These are phyloP conservation scores for Chlorops oryzae DNA, from an alignment of 1,140 invertebrate species.

Conservation along the genomic window DNA sequence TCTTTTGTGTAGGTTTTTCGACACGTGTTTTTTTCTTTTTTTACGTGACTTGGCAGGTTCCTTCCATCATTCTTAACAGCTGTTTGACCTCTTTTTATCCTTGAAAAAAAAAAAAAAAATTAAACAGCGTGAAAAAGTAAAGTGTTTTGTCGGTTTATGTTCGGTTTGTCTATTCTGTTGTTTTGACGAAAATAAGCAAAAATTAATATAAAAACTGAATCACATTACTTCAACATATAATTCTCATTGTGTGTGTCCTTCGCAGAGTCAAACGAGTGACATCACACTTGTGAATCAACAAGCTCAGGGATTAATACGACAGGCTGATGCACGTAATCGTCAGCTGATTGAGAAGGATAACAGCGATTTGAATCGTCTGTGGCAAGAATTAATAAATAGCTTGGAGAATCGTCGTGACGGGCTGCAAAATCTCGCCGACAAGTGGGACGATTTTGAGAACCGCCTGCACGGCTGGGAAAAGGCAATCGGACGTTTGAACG, in stretches of 20 bases:
- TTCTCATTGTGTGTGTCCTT: constrained; percentile 13
- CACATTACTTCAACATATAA: not conserved
- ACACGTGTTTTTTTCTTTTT: too few species aligned
- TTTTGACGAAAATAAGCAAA: not conserved
- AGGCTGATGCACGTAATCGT: constrained; percentile 60
- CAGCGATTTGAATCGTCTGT: constrained; percentile 61
- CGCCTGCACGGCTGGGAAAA: constrained; percentile 60
- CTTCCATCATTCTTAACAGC: too few species aligned
- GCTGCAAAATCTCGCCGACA: constrained; percentile 60
- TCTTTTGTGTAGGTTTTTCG: too few species aligned
- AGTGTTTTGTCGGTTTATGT: too few species aligned
- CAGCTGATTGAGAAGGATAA: constrained; percentile 58
- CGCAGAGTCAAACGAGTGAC: constrained; percentile 42
- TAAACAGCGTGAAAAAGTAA: too few species aligned
- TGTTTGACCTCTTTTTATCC: too few species aligned
- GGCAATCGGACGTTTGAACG: constrained; percentile 57
- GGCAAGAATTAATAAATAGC: constrained; percentile 65
- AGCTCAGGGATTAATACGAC: constrained; percentile 56
- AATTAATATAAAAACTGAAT: not conserved
- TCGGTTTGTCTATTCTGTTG: too few species aligned
- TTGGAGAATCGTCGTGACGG: constrained; percentile 61
- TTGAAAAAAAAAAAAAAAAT: too few species aligned
- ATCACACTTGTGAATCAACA: constrained; percentile 55
- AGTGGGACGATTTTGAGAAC: constrained; percentile 73
- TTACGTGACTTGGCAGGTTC: too few species aligned